Evolutionary conservation across 2,888 invertebrate genomes (phyloP), one percentile per base, ranked within the genome.

Genomic region (Meteorus colon): DNA sequence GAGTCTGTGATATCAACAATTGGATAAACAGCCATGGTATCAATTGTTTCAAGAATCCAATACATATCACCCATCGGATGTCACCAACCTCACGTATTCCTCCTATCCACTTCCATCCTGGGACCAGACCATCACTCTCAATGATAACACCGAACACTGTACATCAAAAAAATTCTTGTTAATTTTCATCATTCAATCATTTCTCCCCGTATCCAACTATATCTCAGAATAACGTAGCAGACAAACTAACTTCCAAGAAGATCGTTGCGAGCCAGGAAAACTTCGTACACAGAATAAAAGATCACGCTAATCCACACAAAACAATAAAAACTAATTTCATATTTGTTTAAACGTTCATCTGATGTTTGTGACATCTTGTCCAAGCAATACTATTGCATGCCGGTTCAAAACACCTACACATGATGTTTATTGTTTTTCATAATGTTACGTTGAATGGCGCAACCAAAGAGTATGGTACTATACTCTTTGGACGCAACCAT

Each of bases 61-160:
- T 92, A 91, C 93, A 94, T 75, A 92, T 91, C 84, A 89, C 91
- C 95, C 95, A 95, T 90, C 95, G 95, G 84, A 91, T 90, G 89
- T 95, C 95, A 27, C 94, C 92, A 31, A 90, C 89, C 90, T 95
- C 95, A 89, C 92, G 92, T 78, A 91, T 91, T 82, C 92, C 90
- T 37, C 90, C 87, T 67, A 93, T 81, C 82, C 92, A 89, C 12
- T 84, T 82, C 93, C 93, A 93, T 48, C 94, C 93, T 72, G 90
- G 88, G 79, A 87, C 87, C 82, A 93, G 92, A 85, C 93, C 94
- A 74, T 63, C 63, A 27, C 59, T 41, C 8, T 41, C 12, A 41
- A 41, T 41, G 41, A 41, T 41, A 12, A 41, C 41, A 41, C 41
- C 41, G 12, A 41, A 41, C 2, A 41, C 41, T 41, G 12, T 41